Evolutionary conservation across 2,888 invertebrate species (phyloP), one percentile per base, ranked within the genome.

Genomic region (Cetonia aurata): DNA sequence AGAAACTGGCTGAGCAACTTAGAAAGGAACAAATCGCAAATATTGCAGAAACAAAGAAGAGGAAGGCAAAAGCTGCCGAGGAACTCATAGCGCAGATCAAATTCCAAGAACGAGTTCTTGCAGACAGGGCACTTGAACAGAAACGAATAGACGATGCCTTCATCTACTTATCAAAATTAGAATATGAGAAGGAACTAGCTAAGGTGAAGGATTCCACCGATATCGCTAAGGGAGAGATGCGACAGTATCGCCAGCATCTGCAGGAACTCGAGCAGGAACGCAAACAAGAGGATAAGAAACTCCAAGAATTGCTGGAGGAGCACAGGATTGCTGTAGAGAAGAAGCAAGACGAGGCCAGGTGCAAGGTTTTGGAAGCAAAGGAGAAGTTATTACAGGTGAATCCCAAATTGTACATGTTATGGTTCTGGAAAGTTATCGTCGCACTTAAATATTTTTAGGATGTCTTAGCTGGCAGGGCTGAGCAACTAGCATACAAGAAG

Each of bases 41-140:
- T 10, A 17, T 62, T 3, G 50, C 55, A 19, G 37, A 9, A 10
- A 65, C 41, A n/a, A 44, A 65, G 13, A 65, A 65, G 50, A 78
- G 80, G 68, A 76, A 80, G 8, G 79, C 81, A 17, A 60, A 76
- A 60, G 71, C 74, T 1, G 79, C 79, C 3, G 75, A 75, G 70
- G 82, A 84, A 70, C 76, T 84, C 3, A 68, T 74, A 12, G 77
- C 81, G 25, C 85, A 85, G 76, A 80, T 85, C 12, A 76, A 75
- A 19, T 66, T 75, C 6, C 80, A 83, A 48, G 77, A 81, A 70
- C 74, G 77, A 67, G 75, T 82, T 25, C 56, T 79, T 17, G 78
- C 71, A 0, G 76, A 82, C 71, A 73, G 82, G 50, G 79, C 78
- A 66, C 78, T 79, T 66, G 82, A 82, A 71, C 84, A 84, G 73